Evolutionary conservation across 2,113 vertebrate species (phyloP), one percentile per base, ranked within the genome.

Genomic region (Brachionichthys hirsutus): DNA sequence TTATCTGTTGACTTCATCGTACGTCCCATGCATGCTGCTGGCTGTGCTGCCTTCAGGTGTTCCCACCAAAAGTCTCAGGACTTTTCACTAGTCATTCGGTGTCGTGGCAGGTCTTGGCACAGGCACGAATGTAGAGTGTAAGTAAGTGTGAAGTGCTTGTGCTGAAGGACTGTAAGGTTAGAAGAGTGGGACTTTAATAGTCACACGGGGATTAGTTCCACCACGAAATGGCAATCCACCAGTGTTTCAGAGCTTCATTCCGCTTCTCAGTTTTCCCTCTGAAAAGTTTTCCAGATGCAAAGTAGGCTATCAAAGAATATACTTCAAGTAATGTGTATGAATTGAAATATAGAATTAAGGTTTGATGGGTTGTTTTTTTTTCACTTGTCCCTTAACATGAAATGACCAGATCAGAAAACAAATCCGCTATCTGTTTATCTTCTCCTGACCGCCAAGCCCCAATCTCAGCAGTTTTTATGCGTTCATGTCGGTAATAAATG

Each of bases 391-490:
- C 15, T 35, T n/a, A 12, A 10, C 8, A 12, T 38, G 36, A 38
- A 38, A 38, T 38, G 1, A 30, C 8, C 2, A 50, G 48, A n/a
- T n/a, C 45, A 54, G 11, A 59, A 54, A 66, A 59, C 14, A 45
- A 47, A 63, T 54, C 48, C 9, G 7, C 34, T 11, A 24, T 20
- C 38, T 64, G 63, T 70, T 71, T 52, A 13, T 40, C 67, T 66
- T 67, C 51, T 62, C 65, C 61, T 72, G 78, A 81, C 65, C 72
- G 16, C 3, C 3, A 2, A 54, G 45, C 22, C 12, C n/a, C 44
- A 19, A 40, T 44, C 38, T 16, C 64, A 49, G 20, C 36, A 3
- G 12, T 73, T 70, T 85, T 85, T 83, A 87, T 46, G 46, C 6
- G 3, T 6, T 30, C 24, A 30, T 70, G 68, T 62, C 50, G 13